Evolutionary conservation across 2,888 invertebrate genomes (phyloP).

Genomic region (Drosophila leonis): DNA sequence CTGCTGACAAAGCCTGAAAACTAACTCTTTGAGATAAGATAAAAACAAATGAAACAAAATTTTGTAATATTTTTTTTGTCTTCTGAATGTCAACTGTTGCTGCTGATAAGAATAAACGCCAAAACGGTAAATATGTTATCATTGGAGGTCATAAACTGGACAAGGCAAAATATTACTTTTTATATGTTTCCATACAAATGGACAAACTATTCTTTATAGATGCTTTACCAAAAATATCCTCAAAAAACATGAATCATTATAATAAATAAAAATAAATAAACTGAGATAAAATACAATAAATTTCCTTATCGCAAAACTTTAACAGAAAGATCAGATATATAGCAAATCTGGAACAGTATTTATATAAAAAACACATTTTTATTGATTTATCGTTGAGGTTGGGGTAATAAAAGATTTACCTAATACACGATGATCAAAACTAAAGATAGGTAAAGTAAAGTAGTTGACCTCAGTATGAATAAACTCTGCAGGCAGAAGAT

Average conservation of each 20-base stretch:
- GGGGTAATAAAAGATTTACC: neutral
- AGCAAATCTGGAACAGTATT: neutral
- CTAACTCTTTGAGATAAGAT: slow-evolving; percentile 58
- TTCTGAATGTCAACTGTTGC: slow-evolving; percentile 73
- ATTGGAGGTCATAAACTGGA: slow-evolving; percentile 34
- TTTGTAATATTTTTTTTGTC: slow-evolving; percentile 59
- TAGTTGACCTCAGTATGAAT: neutral
- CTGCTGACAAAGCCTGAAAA: slow-evolving; percentile 32
- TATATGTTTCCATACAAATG: slow-evolving; percentile 14
- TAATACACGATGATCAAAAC: neutral
- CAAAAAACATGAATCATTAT: neutral
- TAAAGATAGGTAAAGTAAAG: neutral
- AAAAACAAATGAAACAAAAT: slow-evolving; percentile 39
- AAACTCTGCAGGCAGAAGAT: neutral
- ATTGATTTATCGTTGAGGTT: neutral
- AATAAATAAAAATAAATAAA: neutral
- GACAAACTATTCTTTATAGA: slow-evolving; percentile 1
- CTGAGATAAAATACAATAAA: no score
- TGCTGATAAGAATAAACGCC: slow-evolving; percentile 60
- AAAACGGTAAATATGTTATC: slow-evolving; percentile 51
- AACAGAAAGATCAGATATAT: neutral
- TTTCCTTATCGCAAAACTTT: no score
- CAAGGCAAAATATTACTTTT: slow-evolving; percentile 27
- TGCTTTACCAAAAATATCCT: neutral
- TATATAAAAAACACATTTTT: neutral